Conservation (phyloP, 2,888 invertebrate genomes). For the Trissonchulus latispiculum region DNA sequence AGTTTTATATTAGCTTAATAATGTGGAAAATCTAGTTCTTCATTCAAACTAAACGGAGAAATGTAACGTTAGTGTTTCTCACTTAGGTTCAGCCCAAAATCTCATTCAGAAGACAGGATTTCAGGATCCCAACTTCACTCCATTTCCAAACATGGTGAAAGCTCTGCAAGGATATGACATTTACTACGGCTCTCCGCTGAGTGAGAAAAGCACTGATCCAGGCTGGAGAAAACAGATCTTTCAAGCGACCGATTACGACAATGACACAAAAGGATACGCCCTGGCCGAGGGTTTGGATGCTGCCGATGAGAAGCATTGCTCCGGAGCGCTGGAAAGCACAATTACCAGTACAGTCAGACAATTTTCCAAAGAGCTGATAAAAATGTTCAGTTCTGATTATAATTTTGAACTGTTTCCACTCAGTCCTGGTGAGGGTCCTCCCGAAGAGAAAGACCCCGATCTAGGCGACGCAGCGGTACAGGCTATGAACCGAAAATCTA, state of each 20-base stretch:
- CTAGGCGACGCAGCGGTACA: too few species aligned
- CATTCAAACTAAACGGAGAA: too few species aligned
- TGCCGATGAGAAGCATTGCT: not conserved
- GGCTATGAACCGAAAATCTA: too few species aligned
- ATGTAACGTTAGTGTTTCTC: too few species aligned
- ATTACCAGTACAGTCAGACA: not conserved
- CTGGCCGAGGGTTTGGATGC: not conserved
- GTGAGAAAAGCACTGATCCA: not conserved
- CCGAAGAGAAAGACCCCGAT: too few species aligned
- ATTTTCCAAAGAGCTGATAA: not conserved
- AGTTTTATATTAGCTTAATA: too few species aligned
- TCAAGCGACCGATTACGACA: not conserved
- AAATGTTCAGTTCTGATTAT: too few species aligned
- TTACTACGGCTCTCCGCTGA: not conserved
- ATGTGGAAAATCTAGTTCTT: too few species aligned
- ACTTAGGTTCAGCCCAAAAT: too few species aligned
- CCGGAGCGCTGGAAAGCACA: not conserved
- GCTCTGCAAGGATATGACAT: not conserved
- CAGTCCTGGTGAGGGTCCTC: too few species aligned
- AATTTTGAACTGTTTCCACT: too few species aligned
- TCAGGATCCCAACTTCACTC: not conserved
- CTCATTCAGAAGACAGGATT: too few species aligned
- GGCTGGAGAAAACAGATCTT: not conserved
- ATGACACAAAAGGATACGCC: not conserved
- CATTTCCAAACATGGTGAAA: not conserved